These are phyloP conservation scores for Diplodus sargus DNA, from an alignment of 2,797 vertebrate genomes.

Conservation along the genomic window DNA sequence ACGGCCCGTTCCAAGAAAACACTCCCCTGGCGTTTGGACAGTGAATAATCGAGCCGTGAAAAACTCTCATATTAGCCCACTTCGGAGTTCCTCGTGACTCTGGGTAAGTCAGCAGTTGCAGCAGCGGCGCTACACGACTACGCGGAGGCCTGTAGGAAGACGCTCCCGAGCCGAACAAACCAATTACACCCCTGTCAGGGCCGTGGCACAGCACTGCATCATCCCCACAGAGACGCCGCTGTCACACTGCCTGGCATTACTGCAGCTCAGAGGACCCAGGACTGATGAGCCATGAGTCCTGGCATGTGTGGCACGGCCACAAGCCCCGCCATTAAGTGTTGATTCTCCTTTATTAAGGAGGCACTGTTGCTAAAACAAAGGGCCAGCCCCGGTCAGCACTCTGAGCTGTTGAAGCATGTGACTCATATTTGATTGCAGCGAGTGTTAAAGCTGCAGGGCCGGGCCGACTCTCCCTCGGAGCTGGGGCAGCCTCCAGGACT, in stretches of 20 bases:
- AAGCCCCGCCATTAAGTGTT: conserved; percentile 54
- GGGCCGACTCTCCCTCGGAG: conserved; percentile 53
- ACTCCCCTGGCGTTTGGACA: conserved; percentile 42
- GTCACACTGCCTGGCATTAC: conserved; percentile 55
- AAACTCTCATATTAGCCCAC: conserved; percentile 58
- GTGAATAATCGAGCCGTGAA: conserved; percentile 60
- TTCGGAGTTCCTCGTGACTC: conserved; percentile 57
- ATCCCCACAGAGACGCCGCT: conserved; percentile 60
- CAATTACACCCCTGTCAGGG: conserved; percentile 72
- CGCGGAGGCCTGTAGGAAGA: conserved; percentile 64
- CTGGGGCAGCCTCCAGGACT: conserved; percentile 64
- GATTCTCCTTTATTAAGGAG: conserved; percentile 55
- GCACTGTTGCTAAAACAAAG: conserved; percentile 62
- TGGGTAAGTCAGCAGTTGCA: conserved; percentile 56
- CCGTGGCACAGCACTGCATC: conserved; percentile 63
- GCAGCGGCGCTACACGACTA: conserved; percentile 19
- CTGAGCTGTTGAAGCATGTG: conserved; percentile 64
- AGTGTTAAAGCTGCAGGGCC: conserved; percentile 57
- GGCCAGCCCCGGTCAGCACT: conserved; percentile 39
- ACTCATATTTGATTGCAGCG: conserved; percentile 70
- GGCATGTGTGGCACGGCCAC: conserved; percentile 44
- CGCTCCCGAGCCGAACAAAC: conserved; percentile 70
- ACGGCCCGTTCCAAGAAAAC: conserved; percentile 18
- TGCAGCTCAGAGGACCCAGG: conserved; percentile 43
- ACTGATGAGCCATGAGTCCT: conserved; percentile 46